Evolutionary conservation across 2,888 invertebrate species (phyloP).

Genomic region (Sarcophaga subvicina): DNA sequence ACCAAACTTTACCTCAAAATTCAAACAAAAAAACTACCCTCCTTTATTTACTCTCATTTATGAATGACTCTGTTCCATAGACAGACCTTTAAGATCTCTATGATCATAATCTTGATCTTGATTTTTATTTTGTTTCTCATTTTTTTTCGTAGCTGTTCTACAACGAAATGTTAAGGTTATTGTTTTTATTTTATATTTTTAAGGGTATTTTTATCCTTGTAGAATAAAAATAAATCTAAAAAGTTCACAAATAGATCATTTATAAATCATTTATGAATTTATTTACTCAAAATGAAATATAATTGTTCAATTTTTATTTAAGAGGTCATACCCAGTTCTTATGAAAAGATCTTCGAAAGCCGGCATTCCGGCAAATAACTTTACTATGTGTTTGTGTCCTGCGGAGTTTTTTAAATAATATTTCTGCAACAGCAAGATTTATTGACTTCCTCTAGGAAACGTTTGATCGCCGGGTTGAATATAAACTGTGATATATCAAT

Average conservation of each 20-base stretch:
- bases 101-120: constrained; percentile 55
- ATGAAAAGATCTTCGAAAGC: no score
- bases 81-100: neutral
- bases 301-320: no score
- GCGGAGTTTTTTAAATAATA: no score
- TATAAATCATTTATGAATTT: constrained; percentile 21
- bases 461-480: no score
- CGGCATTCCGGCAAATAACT: no score
- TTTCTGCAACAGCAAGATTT: no score
- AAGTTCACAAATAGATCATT: neutral
- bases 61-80: neutral
- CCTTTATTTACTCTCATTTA: neutral
- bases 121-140: constrained; percentile 34
- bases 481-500: no score
- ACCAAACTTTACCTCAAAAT: constrained; percentile 36
- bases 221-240: no score
- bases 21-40: constrained; percentile 28
- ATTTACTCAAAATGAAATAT: neutral
- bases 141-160: constrained; percentile 6
- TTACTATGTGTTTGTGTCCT: no score
- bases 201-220: no score
- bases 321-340: no score
- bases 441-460: no score
- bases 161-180: neutral
- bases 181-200: neutral